Evolutionary conservation across 1,140 invertebrate genomes (phyloP).

Genomic region (Sminthurinus signatus): DNA sequence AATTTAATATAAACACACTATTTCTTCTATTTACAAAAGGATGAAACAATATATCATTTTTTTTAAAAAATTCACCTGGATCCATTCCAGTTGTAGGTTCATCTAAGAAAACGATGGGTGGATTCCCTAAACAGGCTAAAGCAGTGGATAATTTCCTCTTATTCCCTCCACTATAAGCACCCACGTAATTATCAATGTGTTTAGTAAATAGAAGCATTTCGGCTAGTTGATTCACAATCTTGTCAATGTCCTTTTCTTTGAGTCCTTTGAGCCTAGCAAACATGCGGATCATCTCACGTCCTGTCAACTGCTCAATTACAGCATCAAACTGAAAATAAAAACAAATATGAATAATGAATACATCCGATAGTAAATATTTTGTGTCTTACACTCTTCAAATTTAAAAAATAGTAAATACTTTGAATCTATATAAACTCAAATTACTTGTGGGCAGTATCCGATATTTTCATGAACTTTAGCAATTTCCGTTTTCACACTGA

Average conservation of each 20-base stretch:
- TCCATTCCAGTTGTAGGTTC: constrained; percentile 47
- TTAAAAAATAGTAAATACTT: too few species aligned
- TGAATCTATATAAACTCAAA: too few species aligned
- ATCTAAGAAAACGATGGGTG: constrained; percentile 49
- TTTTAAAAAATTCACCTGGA: too few species aligned
- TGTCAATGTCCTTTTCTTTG: constrained; percentile 43
- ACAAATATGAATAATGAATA: too few species aligned
- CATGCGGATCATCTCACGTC: constrained; percentile 65
- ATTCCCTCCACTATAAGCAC: constrained; percentile 54
- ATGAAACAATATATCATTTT: too few species aligned
- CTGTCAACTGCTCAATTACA: constrained; percentile 69
- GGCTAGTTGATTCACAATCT: constrained; percentile 44
- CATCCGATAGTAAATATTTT: too few species aligned
- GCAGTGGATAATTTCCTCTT: constrained; percentile 58
- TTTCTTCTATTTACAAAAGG: too few species aligned
- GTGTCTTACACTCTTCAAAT: too few species aligned
- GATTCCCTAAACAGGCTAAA: constrained; percentile 56
- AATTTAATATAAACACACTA: too few species aligned
- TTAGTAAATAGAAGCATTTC: constrained; percentile 43
- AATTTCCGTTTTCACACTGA: constrained; percentile 48
- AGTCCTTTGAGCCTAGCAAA: constrained; percentile 73
- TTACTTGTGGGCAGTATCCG: constrained; percentile 52
- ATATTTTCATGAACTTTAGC: constrained; percentile 45
- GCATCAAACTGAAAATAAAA: constrained; percentile 77
- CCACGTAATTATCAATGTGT: constrained; percentile 49